Evolutionary conservation across 2,113 vertebrate genomes (phyloP).

Genomic region (Callopanchax toddi): DNA sequence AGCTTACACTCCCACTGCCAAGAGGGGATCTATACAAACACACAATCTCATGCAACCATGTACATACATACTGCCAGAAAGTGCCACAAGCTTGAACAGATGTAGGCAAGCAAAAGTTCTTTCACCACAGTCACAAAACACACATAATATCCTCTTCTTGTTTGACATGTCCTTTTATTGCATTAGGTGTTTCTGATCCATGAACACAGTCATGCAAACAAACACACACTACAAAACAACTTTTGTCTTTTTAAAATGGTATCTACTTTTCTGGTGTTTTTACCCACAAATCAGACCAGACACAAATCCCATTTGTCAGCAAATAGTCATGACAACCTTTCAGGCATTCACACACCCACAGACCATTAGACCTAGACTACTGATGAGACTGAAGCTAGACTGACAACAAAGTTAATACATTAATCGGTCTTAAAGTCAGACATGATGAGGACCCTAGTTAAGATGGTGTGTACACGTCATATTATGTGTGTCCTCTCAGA

Average conservation of each 20-base stretch:
- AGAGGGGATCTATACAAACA: slow-evolving; percentile 69
- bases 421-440: slow-evolving; percentile 21
- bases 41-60: slow-evolving; percentile 60
- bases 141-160: slow-evolving; percentile 7
- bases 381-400: slow-evolving; percentile 29
- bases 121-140: slow-evolving; percentile 5
- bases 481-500: slow-evolving; percentile 37
- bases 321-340: neutral
- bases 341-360: neutral
- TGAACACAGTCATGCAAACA: slow-evolving; percentile 14
- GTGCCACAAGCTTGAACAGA: slow-evolving; percentile 8
- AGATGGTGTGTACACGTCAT: slow-evolving; percentile 28
- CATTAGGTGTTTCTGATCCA: slow-evolving; percentile 18
- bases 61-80: slow-evolving; percentile 45
- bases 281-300: slow-evolving; percentile 38
- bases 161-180: slow-evolving; percentile 22
- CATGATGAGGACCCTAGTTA: slow-evolving; percentile 42
- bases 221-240: too few relatives aligned
- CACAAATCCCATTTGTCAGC: slow-evolving; percentile 7
- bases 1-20: slow-evolving; percentile 84
- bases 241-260: slow-evolving; percentile 3
- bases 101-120: slow-evolving; percentile 21
- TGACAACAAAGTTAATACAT: too few relatives aligned
- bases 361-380: neutral
- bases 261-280: slow-evolving; percentile 20